These are phyloP conservation scores for Cyprinodon variegatus DNA, from an alignment of 2,113 vertebrate species.

Conservation along the genomic window DNA sequence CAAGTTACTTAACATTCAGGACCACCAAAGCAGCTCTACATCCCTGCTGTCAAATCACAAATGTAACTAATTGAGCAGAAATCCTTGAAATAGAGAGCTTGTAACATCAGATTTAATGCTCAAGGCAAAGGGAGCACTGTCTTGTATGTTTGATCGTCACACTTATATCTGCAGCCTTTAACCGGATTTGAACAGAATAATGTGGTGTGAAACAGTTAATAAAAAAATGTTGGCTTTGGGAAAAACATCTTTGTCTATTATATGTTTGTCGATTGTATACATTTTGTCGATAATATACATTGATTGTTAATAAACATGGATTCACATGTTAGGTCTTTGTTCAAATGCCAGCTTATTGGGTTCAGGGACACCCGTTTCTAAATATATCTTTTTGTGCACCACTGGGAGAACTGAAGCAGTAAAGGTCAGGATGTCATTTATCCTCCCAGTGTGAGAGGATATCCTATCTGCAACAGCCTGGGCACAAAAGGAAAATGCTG, in stretches of 20 bases:
- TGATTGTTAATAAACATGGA: not conserved
- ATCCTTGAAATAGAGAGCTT: conserved; percentile 16
- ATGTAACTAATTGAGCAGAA: conserved; percentile 17
- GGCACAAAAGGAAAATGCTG: conserved; percentile 49
- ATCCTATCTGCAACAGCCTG: conserved; percentile 50
- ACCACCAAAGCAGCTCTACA: not conserved
- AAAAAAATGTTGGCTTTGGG: not conserved
- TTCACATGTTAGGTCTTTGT: not conserved
- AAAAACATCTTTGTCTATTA: not conserved
- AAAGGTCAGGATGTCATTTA: conserved; percentile 71
- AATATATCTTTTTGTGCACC: conserved; percentile 29
- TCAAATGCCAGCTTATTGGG: conserved; percentile 8
- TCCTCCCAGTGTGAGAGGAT: conserved; percentile 63
- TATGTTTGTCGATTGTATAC: not conserved
- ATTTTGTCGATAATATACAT: not conserved
- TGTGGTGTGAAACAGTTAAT: not conserved
- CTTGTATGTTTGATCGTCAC: conserved; percentile 1
- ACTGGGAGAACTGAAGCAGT: conserved; percentile 25
- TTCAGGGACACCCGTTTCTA: conserved; percentile 31
- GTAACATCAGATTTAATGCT: conserved; percentile 7
- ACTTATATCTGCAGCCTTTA: not conserved
- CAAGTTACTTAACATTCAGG: conserved; percentile 1
- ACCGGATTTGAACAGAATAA: not conserved
- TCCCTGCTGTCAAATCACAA: conserved; percentile 23
- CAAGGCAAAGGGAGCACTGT: conserved; percentile 3